phyloP scores from a whole-genome alignment of 2,797 vertebrate species.

The Mormyrus hasselquistii region DNA sequence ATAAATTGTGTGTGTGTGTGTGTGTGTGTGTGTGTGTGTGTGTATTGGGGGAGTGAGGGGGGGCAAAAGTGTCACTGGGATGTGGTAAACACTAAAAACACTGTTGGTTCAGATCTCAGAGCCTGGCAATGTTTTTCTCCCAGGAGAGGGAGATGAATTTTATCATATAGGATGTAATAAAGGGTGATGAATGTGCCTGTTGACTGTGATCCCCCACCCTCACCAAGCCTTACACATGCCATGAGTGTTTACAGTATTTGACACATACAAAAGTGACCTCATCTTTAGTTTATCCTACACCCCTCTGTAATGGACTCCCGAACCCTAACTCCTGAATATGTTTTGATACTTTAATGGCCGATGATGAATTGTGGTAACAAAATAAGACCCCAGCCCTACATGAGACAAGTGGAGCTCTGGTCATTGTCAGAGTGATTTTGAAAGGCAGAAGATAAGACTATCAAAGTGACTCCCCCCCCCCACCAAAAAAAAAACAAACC shows the following conservation, averaged over 20 bases:
- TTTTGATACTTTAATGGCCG: not conserved
- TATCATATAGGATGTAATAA: not conserved
- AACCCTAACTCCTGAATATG: not conserved
- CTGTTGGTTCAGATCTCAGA: not conserved
- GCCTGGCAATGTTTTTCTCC: not conserved
- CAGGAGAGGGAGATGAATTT: not conserved
- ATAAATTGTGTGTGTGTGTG: not conserved
- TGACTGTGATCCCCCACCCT: not conserved
- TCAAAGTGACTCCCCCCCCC: not conserved
- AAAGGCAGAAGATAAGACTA: not conserved
- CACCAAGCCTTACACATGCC: not conserved
- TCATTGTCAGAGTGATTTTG: not conserved
- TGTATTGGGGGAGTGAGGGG: not conserved
- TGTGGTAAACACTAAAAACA: not conserved
- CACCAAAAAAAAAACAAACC: not conserved
- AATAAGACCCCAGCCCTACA: not conserved
- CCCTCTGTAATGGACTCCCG: not conserved
- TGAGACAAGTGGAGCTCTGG: not conserved
- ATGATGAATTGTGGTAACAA: not conserved
- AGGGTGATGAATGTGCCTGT: not conserved
- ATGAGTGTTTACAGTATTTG: not conserved
- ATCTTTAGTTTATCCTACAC: not conserved
- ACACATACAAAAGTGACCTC: not conserved
- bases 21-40: not conserved
- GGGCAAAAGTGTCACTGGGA: not conserved